phyloP scores from a whole-genome alignment of 2,888 invertebrate genomes.

The Xestobium rufovillosum region DNA sequence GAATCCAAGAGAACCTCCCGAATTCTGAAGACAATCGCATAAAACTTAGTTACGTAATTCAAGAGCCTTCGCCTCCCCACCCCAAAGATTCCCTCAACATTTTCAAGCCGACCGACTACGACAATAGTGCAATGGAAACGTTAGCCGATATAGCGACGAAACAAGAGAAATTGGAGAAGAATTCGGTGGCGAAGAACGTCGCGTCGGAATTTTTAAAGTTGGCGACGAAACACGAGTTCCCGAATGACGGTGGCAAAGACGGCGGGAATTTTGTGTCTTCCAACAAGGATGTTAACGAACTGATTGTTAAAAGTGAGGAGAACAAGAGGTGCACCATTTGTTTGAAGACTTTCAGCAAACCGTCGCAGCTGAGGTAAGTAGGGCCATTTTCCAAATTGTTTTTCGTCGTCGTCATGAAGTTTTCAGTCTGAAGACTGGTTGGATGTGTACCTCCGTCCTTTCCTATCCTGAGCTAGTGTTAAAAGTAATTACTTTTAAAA shows the following conservation, averaged over 20 bases:
- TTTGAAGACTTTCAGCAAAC: constrained; percentile 85
- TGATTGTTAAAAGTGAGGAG: constrained; percentile 42
- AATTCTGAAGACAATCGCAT: constrained; percentile 13
- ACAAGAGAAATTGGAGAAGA: constrained; percentile 42
- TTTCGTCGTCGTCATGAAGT: too few relatives aligned
- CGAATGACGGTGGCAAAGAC: constrained; percentile 23
- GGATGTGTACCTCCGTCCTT: too few relatives aligned
- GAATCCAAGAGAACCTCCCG: constrained; percentile 5
- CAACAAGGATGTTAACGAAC: constrained; percentile 38
- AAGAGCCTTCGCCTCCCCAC: constrained; percentile 14
- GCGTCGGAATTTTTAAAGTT: constrained; percentile 60
- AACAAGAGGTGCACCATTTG: constrained; percentile 58
- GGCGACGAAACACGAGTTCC: constrained; percentile 42
- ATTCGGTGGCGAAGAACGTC: constrained; percentile 54
- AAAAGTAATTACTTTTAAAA: too few relatives aligned
- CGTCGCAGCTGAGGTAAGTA: constrained; percentile 67
- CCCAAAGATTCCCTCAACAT: too few relatives aligned
- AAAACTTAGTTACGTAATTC: constrained; percentile 21
- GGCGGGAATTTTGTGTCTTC: constrained; percentile 14
- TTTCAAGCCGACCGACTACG: constrained; percentile 31
- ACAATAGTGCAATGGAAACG: constrained; percentile 44
- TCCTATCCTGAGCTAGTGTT: too few relatives aligned
- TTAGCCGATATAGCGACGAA: constrained; percentile 43
- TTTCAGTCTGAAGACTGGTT: too few relatives aligned
- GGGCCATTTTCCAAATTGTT: neutral